Base-by-base conservation (phyloP, 1,140 invertebrate genomes). In the Drosophila ficusphila region DNA sequence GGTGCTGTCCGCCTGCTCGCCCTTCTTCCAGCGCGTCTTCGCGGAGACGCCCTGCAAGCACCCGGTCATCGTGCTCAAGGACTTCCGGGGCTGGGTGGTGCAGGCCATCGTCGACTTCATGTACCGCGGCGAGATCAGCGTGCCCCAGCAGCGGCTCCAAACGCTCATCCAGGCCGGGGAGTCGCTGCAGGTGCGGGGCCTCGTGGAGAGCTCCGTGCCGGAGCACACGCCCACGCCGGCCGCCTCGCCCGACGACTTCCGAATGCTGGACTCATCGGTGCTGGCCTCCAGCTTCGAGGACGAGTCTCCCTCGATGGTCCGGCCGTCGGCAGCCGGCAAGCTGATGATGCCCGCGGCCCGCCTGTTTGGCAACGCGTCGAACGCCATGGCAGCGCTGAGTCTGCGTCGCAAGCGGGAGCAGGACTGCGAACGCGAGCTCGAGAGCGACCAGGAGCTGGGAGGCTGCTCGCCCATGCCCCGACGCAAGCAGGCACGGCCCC, bases 11-110 rank as follows among this genome's bases (percentile, higher is more conserved):
- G 96, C 96, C 25, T 97, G 96, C 93, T 97, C 96, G 89, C 96
- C 97, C 2, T 97, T 97, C 86, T 98, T 98, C 91, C 95, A 97
- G 78, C 93, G 95, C 79, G 96, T 98, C 89, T 97, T 98, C 89
- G 94, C 95, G 51, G 96, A 97, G 76, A 97, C 96, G 76, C 96
- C 97, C n/a, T 98, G 96, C 93, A 97, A 98, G 89, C 97, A 98
- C 91, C 97, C 97, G 7, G 96, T 98, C 44, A 97, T 98, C 85
- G 96, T 98, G 42, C 91, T 98, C 14, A 97, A 97, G 91, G 97
- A 97, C 92, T 96, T 97, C 79, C 94, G 94, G 77, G 95, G 95
- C 54, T 96, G 96, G 94, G 96, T 97, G 74, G 94, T 98, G 33
- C 95, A 97, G 83, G 96, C 96, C 4, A 95, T 98, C 21, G 95